Percentiles rank a stretch among this genome's conserved stretches.
phyloP scores from a whole-genome alignment of 2,888 invertebrate species.

The Thera britannica region DNA sequence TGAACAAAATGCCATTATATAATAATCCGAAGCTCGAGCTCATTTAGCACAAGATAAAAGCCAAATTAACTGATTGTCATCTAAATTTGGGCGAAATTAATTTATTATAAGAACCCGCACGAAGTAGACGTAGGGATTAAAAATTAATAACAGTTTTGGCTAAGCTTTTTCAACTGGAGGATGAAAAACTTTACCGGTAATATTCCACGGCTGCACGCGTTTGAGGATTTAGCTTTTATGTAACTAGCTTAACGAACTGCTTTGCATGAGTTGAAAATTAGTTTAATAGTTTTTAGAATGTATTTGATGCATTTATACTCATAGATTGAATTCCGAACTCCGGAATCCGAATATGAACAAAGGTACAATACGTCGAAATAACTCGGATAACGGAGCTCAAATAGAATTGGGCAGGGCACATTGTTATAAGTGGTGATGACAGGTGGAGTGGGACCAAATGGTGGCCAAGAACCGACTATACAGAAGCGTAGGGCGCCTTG shows the following conservation, averaged over 20 bases:
- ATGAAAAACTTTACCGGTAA: conserved; percentile 61
- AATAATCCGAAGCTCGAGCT: conserved; percentile 45
- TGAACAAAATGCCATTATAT: conserved; percentile 44
- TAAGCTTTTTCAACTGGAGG: conserved; percentile 56
- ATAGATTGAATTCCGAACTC: too few species aligned
- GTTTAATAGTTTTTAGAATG: too few species aligned
- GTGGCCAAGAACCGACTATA: too few species aligned
- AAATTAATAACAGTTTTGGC: conserved; percentile 75
- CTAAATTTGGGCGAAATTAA: conserved; percentile 61
- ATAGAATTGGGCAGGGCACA: too few species aligned
- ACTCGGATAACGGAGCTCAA: too few species aligned
- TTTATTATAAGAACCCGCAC: conserved; percentile 70
- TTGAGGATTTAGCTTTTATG: conserved; percentile 30
- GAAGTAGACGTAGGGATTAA: conserved; percentile 72
- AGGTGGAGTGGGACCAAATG: too few species aligned
- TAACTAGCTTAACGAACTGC: background rate
- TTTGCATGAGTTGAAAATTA: too few species aligned
- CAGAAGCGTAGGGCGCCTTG: too few species aligned
- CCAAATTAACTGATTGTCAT: conserved; percentile 63
- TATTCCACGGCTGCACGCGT: conserved; percentile 44
- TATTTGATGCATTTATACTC: too few species aligned
- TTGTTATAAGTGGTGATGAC: too few species aligned
- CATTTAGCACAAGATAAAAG: conserved; percentile 52
- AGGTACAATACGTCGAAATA: too few species aligned
- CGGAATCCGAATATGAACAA: too few species aligned